Percentiles rank a stretch among this genome's conserved stretches.
phyloP scores from a whole-genome alignment of 2,797 vertebrate species.

The Calcarius lapponicus region DNA sequence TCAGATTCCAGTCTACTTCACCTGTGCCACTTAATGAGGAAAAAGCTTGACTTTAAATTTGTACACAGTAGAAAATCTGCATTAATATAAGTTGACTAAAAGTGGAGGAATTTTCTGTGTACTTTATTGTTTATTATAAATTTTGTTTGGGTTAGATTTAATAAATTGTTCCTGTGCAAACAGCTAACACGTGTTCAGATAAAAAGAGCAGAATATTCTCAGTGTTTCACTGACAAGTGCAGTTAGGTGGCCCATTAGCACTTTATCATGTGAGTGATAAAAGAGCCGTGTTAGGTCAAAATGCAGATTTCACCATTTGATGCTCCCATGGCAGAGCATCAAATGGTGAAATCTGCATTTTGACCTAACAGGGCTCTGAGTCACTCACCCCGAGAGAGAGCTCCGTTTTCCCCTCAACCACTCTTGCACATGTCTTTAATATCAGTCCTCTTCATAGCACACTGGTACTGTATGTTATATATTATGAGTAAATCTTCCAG shows the following conservation, averaged over 20 bases:
- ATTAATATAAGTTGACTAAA: background rate
- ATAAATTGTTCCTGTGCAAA: background rate
- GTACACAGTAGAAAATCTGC: background rate
- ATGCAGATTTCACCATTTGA: background rate
- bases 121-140: background rate
- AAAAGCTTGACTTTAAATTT: conserved; percentile 1
- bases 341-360: background rate
- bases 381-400: background rate
- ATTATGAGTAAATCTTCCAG: conserved; percentile 35
- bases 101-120: background rate
- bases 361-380: background rate
- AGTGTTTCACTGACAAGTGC: background rate
- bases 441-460: background rate
- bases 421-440: background rate
- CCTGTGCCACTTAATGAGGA: background rate
- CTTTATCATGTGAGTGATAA: background rate
- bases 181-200: background rate
- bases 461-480: background rate
- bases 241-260: background rate
- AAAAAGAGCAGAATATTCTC: background rate
- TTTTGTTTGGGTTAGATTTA: background rate
- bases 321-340: background rate
- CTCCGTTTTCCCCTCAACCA: background rate
- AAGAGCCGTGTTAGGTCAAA: background rate
- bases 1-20: conserved; percentile 8